These are phyloP conservation scores for Etheostoma nigrum DNA, from an alignment of 2,797 vertebrate species.

Conservation along the genomic window DNA sequence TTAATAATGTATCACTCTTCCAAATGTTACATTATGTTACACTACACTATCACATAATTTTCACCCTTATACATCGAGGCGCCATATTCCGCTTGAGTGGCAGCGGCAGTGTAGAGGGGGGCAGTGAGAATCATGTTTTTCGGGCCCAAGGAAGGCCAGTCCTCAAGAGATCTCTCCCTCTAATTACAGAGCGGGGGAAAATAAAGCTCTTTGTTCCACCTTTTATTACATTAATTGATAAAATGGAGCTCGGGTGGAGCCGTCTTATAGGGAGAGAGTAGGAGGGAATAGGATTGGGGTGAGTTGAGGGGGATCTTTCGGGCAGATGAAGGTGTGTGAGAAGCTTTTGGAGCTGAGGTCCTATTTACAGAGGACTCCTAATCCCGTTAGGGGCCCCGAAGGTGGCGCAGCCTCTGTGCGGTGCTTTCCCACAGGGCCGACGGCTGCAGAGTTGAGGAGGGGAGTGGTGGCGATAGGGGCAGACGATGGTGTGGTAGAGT, in stretches of 20 bases:
- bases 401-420: conserved; percentile 50
- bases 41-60: conserved; percentile 78
- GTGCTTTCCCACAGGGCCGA: conserved; percentile 67
- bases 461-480: conserved; percentile 37
- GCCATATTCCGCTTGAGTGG: conserved; percentile 73
- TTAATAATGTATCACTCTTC: conserved; percentile 85
- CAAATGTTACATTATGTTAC: conserved; percentile 72
- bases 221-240: conserved; percentile 90
- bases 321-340: conserved; percentile 76
- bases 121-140: conserved; percentile 74
- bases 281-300: conserved; percentile 32
- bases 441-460: conserved; percentile 42
- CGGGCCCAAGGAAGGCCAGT: conserved; percentile 77
- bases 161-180: conserved; percentile 84
- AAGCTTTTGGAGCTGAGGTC: conserved; percentile 65
- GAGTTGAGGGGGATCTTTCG: conserved; percentile 57
- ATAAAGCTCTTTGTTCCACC: conserved; percentile 87
- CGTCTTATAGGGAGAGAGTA: conserved; percentile 49
- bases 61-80: conserved; percentile 77
- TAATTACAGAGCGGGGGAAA: conserved; percentile 85
- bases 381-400: conserved; percentile 82
- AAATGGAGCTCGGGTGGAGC: conserved; percentile 77
- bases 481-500: conserved; percentile 54
- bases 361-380: conserved; percentile 80
- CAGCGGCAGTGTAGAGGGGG: conserved; percentile 29